These are phyloP conservation scores for Danio choprae DNA, from an alignment of 2,797 vertebrate species.

Conservation along the genomic window DNA sequence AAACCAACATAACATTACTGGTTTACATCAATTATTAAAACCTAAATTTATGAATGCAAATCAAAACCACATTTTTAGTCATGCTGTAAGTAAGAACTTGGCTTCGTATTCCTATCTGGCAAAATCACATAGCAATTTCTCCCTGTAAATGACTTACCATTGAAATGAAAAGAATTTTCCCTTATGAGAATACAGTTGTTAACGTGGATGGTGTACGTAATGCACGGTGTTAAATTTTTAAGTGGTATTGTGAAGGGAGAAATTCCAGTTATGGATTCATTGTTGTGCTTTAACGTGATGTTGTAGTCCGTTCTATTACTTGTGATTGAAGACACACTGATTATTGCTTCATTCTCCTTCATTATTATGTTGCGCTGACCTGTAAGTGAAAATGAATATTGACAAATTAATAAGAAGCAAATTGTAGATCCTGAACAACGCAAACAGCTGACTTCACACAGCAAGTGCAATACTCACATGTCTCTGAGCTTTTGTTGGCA, in stretches of 20 bases:
- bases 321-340: too few species aligned
- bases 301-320: too few species aligned
- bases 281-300: too few species aligned
- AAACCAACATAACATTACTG: too few species aligned
- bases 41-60: too few species aligned
- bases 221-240: conserved; percentile 9
- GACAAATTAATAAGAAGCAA: background rate
- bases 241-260: background rate
- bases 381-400: background rate
- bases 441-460: background rate
- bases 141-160: background rate
- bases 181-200: background rate
- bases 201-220: background rate
- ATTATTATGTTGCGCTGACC: background rate
- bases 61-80: too few species aligned
- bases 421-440: background rate
- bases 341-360: background rate
- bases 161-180: background rate
- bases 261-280: too few species aligned
- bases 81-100: too few species aligned
- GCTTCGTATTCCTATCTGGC: background rate
- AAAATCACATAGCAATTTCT: background rate
- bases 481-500: rapidly evolving
- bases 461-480: background rate
- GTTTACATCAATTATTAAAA: background rate